Evolutionary conservation across 2,113 vertebrate species (phyloP).

Genomic region (Cheirogaleus medius): DNA sequence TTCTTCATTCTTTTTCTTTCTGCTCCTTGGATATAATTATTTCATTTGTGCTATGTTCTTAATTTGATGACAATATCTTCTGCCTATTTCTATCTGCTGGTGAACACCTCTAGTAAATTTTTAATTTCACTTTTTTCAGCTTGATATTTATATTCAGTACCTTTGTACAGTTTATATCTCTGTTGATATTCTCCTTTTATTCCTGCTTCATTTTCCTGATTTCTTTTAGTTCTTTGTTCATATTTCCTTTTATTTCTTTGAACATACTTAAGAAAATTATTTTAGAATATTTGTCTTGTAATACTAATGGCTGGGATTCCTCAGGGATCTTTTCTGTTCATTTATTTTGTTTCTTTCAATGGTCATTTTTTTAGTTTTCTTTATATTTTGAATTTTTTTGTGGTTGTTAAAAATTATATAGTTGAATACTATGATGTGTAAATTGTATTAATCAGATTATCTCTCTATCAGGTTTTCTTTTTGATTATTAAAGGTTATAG

Average conservation of each 20-base stretch:
- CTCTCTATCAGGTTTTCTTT: not conserved
- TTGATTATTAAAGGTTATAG: not conserved
- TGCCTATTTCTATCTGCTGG: not conserved
- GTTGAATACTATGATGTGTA: not conserved
- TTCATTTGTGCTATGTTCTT: not conserved
- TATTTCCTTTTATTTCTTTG: not conserved
- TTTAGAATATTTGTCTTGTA: not conserved
- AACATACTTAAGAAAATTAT: not conserved
- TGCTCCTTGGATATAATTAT: not conserved
- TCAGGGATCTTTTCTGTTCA: not conserved
- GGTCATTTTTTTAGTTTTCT: not conserved
- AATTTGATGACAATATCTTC: not conserved
- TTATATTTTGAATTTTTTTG: not conserved
- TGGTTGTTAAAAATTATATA: not conserved
- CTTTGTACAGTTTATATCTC: not conserved
- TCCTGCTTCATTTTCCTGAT: not conserved
- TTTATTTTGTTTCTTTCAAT: not conserved
- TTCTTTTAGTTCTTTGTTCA: not conserved
- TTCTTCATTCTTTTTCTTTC: not conserved
- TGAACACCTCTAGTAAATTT: not conserved
- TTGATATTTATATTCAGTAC: too few species aligned
- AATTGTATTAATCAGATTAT: not conserved
- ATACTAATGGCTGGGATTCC: not conserved
- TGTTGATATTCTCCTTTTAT: not conserved
- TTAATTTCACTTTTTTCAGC: not conserved